These are phyloP conservation scores for Paratrypauchen microcephalus DNA, from an alignment of 2,797 vertebrate genomes.

Conservation along the genomic window DNA sequence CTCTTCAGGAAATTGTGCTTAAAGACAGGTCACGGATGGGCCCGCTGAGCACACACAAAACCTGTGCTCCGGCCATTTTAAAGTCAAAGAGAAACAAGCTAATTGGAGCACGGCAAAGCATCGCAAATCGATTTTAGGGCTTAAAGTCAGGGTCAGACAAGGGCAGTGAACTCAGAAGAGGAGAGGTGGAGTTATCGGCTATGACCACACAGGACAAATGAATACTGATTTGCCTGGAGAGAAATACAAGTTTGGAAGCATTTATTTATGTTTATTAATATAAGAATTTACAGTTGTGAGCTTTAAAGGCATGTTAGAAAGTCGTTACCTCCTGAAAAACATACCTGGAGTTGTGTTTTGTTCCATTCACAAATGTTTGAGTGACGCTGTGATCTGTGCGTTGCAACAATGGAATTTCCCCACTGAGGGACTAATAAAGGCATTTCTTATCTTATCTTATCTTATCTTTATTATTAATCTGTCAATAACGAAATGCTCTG, in stretches of 20 bases:
- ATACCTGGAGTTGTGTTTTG: no score
- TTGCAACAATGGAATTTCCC: no score
- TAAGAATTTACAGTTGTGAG: no score
- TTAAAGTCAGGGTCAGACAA: constrained; percentile 41
- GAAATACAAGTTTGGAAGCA: neutral
- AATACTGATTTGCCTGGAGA: neutral
- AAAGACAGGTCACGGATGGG: constrained; percentile 75
- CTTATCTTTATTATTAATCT: no score
- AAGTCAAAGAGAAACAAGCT: constrained; percentile 52
- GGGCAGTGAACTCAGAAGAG: constrained; percentile 30
- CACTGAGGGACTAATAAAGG: no score
- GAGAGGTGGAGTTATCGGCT: neutral
- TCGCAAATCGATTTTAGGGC: constrained; percentile 51
- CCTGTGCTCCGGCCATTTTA: constrained; percentile 50
- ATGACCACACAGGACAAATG: neutral
- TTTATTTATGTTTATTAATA: no score
- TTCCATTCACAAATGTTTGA: no score
- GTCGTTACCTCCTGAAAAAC: no score
- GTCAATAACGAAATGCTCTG: no score
- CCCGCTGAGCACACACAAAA: constrained; percentile 62
- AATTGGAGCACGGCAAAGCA: constrained; percentile 41
- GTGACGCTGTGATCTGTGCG: no score
- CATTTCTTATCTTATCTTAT: no score
- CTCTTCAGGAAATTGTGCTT: constrained; percentile 79
- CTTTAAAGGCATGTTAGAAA: no score